These are phyloP conservation scores for Cerceris rybyensis DNA, from an alignment of 2,888 invertebrate genomes.

Conservation along the genomic window DNA sequence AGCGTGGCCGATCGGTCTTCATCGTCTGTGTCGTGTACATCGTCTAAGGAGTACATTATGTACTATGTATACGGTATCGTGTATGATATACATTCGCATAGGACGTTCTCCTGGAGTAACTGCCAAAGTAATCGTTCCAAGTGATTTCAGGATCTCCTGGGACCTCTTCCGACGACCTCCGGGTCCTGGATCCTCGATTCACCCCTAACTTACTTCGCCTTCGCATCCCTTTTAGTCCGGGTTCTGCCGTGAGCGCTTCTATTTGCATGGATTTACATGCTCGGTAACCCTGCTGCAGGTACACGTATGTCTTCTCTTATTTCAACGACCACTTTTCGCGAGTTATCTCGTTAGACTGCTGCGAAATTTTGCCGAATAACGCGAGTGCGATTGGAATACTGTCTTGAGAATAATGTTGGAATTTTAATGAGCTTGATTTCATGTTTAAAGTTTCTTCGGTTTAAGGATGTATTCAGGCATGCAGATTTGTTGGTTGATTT, in stretches of 20 bases:
- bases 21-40: not conserved
- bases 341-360: too few relatives aligned
- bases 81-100: constrained; percentile 14
- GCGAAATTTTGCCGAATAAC: too few relatives aligned
- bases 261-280: constrained; percentile 54
- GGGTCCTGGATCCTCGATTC: constrained; percentile 8
- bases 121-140: constrained; percentile 47
- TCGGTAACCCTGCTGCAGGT: constrained; percentile 13
- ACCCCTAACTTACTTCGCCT: constrained; percentile 7
- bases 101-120: constrained; percentile 23
- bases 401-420: too few relatives aligned
- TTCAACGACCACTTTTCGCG: too few relatives aligned
- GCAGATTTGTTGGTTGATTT: too few relatives aligned
- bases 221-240: constrained; percentile 24
- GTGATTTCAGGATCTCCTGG: constrained; percentile 34
- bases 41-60: constrained; percentile 20
- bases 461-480: too few relatives aligned
- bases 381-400: too few relatives aligned
- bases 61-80: constrained; percentile 14
- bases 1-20: constrained; percentile 37
- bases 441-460: too few relatives aligned
- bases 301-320: constrained; percentile 1
- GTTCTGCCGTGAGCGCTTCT: constrained; percentile 27
- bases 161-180: constrained; percentile 11
- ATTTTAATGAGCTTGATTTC: too few relatives aligned